phyloP scores from a whole-genome alignment of 2,888 invertebrate species.

The Caenorhabditis virilis region DNA sequence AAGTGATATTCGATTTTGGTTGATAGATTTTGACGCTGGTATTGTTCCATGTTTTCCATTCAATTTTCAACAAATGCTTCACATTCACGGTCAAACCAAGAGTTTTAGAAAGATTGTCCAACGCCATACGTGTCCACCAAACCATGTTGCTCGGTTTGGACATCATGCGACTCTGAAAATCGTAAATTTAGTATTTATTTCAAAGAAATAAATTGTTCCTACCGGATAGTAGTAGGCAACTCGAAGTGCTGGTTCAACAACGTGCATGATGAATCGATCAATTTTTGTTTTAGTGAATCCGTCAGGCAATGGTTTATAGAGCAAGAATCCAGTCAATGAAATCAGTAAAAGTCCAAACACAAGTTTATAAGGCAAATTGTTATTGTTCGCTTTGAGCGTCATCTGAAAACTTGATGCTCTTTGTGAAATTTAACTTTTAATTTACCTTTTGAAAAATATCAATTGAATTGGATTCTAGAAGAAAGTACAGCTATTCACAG shows the following conservation, averaged over 20 bases:
- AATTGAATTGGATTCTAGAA: no score
- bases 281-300: constrained; percentile 42
- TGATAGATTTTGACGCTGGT: constrained; percentile 50
- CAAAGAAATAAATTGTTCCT: constrained; percentile 6
- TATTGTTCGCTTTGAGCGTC: constrained; percentile 20
- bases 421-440: background rate
- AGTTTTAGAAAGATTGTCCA: constrained; percentile 34
- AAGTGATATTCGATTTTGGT: constrained; percentile 34
- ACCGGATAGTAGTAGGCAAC: constrained; percentile 58
- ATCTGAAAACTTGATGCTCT: constrained; percentile 2
- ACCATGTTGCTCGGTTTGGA: constrained; percentile 43
- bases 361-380: constrained; percentile 4
- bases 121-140: constrained; percentile 48
- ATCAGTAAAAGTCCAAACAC: no score
- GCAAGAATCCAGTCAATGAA: no score
- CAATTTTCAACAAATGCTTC: constrained; percentile 15
- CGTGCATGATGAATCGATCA: constrained; percentile 51
- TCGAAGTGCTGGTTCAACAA: constrained; percentile 53
- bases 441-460: background rate
- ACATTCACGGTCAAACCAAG: constrained; percentile 23
- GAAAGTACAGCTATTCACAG: no score
- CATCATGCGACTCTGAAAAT: constrained; percentile 46
- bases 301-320: constrained; percentile 51
- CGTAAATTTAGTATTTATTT: background rate
- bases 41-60: constrained; percentile 24